Conservation (phyloP, 2,888 invertebrate species). For the Lymantria dispar region DNA sequence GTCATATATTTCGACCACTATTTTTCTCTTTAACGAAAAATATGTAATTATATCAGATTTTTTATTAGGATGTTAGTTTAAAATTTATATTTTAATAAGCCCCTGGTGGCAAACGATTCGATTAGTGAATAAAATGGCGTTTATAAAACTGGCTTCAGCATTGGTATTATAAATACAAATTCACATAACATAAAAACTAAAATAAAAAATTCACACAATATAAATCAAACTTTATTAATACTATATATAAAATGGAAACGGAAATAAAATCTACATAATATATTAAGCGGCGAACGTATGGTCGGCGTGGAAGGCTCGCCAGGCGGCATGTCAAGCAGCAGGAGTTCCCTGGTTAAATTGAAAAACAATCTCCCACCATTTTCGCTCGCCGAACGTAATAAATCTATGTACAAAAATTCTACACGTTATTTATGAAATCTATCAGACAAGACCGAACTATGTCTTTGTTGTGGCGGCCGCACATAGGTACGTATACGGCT, state of each 20-base stretch:
- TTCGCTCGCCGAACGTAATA: conserved; percentile 81
- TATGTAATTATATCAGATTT: too few relatives aligned
- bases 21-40: too few relatives aligned
- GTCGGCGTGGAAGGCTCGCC: conserved; percentile 51
- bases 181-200: not conserved
- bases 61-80: too few relatives aligned
- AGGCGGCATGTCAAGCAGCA: conserved; percentile 76
- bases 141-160: too few relatives aligned
- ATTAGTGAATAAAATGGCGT: too few relatives aligned
- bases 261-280: conserved; percentile 39
- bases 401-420: conserved; percentile 83
- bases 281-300: conserved; percentile 44
- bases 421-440: conserved; percentile 81
- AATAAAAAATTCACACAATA: not conserved
- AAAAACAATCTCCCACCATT: conserved; percentile 83
- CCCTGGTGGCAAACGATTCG: too few relatives aligned
- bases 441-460: conserved; percentile 65
- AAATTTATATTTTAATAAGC: too few relatives aligned
- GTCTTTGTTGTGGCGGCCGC: conserved; percentile 51
- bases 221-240: conserved; percentile 21
- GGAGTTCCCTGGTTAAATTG: conserved; percentile 79
- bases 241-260: conserved; percentile 32
- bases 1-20: too few relatives aligned
- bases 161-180: too few relatives aligned
- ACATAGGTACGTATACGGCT: conserved; percentile 25